Percentiles rank a stretch among this genome's conserved stretches.
phyloP scores from a whole-genome alignment of 2,797 vertebrate genomes.

The Podarcis lilfordi region DNA sequence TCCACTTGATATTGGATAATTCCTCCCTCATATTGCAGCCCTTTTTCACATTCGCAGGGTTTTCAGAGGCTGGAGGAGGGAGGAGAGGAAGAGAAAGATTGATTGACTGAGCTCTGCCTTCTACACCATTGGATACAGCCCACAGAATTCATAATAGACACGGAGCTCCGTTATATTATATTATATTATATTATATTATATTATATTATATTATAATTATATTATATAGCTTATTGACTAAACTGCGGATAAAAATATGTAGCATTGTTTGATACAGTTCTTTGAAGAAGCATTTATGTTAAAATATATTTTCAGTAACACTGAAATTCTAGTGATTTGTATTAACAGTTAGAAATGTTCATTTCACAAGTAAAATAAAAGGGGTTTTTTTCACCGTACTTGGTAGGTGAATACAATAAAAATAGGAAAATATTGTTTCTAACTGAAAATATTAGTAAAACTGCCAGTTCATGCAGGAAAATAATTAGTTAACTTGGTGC shows the following conservation, averaged over 20 bases:
- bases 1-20: not conserved
- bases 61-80: not conserved
- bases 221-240: not conserved
- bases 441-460: not conserved
- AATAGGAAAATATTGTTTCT: not conserved
- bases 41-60: no score
- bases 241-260: not conserved
- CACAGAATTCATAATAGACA: not conserved
- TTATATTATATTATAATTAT: not conserved
- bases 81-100: not conserved
- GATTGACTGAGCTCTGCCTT: no score
- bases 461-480: not conserved
- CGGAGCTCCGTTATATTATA: not conserved
- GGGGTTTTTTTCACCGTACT: not conserved
- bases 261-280: not conserved
- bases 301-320: not conserved
- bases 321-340: not conserved
- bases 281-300: not conserved
- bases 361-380: not conserved
- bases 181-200: not conserved
- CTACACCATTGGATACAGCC: not conserved
- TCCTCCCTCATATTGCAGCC: not conserved
- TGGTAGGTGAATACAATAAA: not conserved
- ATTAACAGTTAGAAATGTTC: not conserved
- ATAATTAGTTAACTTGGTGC: not conserved